phyloP scores from a whole-genome alignment of 2,113 vertebrate species.

The Chlorodrepanis virens region DNA sequence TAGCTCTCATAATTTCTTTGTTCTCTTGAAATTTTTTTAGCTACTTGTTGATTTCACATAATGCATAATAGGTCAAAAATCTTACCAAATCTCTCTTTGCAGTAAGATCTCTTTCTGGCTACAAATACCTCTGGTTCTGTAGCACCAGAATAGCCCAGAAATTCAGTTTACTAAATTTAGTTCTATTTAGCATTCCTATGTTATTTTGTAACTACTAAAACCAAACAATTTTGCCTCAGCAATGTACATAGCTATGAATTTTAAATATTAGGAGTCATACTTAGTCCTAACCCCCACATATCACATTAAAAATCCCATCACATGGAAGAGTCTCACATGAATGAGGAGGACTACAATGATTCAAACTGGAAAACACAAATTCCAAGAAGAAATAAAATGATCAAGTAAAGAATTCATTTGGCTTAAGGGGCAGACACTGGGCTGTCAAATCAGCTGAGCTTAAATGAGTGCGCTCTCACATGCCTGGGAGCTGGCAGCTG shows the following conservation, averaged over 20 bases:
- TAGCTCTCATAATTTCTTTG: slow-evolving; percentile 74
- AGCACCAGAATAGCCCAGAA: not conserved
- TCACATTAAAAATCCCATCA: not conserved
- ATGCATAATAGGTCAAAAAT: not conserved
- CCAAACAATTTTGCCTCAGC: not conserved
- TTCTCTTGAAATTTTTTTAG: not conserved
- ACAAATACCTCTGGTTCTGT: not conserved
- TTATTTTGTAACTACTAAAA: not conserved
- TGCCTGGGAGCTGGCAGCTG: not conserved
- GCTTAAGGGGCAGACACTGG: not conserved
- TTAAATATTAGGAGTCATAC: not conserved
- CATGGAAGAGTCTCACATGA: not conserved
- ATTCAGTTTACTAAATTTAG: not conserved
- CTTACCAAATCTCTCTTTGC: not conserved
- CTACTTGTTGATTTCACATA: not conserved
- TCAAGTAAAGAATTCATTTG: not conserved
- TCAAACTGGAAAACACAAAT: not conserved
- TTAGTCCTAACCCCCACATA: not conserved
- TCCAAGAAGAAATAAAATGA: not conserved
- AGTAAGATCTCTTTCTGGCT: not conserved
- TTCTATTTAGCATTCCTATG: not conserved
- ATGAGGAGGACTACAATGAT: not conserved
- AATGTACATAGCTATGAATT: not conserved
- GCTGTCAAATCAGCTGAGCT: not conserved
- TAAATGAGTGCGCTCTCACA: not conserved